Evolutionary conservation across 2,888 invertebrate species (phyloP).

Genomic region (Adelphocoris suturalis): DNA sequence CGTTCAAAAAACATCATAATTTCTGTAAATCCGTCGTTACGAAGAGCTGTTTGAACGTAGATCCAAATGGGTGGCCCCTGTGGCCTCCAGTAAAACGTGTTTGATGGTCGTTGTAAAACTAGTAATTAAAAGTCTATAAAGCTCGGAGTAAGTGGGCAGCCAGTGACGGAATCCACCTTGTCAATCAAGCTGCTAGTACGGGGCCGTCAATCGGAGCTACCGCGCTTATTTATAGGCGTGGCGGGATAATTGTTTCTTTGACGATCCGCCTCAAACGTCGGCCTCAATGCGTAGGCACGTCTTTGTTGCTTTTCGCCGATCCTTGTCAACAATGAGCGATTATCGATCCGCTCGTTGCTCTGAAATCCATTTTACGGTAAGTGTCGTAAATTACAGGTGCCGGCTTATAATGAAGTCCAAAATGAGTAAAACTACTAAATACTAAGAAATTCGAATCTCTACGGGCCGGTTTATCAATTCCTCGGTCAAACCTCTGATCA

Average conservation of each 20-base stretch:
- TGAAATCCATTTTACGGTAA: too few relatives aligned
- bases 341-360: too few relatives aligned
- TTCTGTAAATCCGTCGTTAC: neutral
- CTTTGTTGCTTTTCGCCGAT: neutral
- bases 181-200: slow-evolving; percentile 12
- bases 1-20: too few relatives aligned
- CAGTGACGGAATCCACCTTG: slow-evolving; percentile 25
- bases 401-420: too few relatives aligned
- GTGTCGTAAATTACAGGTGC: too few relatives aligned
- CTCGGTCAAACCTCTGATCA: too few relatives aligned
- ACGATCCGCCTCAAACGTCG: neutral
- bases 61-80: slow-evolving; percentile 17
- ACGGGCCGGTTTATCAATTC: too few relatives aligned
- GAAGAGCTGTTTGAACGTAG: neutral
- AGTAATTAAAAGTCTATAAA: slow-evolving; percentile 36
- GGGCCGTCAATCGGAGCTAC: slow-evolving; percentile 38
- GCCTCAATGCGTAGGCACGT: slow-evolving; percentile 11
- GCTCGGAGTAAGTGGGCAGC: slow-evolving; percentile 5
- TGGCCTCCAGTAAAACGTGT: neutral
- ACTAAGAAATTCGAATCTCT: too few relatives aligned
- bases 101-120: slow-evolving; percentile 32
- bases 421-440: too few relatives aligned
- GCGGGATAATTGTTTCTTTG: slow-evolving; percentile 25
- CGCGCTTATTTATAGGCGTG: neutral
- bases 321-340: neutral